Evolutionary conservation across 1,140 invertebrate species (phyloP).

Genomic region (Drosophila sp.): DNA sequence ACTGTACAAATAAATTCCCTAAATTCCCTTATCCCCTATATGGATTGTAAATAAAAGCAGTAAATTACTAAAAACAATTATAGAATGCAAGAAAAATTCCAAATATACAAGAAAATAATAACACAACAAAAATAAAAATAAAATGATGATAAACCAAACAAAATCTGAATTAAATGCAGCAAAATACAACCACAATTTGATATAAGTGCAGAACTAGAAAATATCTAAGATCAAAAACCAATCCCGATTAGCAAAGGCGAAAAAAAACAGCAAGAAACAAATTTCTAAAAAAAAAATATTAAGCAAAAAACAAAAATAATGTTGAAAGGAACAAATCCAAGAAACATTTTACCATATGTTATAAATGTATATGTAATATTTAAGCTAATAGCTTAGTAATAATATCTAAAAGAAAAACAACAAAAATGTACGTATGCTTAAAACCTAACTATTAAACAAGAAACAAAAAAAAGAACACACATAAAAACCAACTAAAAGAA

Average conservation of each 20-base stretch:
- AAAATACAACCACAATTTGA: conserved; percentile 49
- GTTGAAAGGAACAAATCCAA: conserved; percentile 43
- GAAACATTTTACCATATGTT: conserved; percentile 64
- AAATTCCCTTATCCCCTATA: conserved; percentile 12
- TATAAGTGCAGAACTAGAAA: conserved; percentile 57
- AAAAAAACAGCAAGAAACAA: conserved; percentile 17
- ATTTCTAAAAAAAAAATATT: conserved; percentile 42
- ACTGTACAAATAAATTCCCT: conserved; percentile 26
- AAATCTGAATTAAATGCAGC: conserved; percentile 53
- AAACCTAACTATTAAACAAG: conserved; percentile 76
- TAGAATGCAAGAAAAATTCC: conserved; percentile 61
- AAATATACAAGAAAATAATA: conserved; percentile 47
- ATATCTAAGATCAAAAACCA: conserved; percentile 14
- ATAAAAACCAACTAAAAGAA: conserved; percentile 65
- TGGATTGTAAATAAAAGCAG: conserved; percentile 40
- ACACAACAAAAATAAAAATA: neutral
- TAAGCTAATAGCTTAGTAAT: conserved; percentile 65
- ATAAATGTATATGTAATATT: conserved; percentile 76
- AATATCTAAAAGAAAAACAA: conserved; percentile 29
- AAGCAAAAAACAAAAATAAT: conserved; percentile 47
- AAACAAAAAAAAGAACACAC: conserved; percentile 40
- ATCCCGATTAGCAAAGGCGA: conserved; percentile 25
- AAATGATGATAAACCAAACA: conserved; percentile 39
- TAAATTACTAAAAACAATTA: conserved; percentile 44
- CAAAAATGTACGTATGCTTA: conserved; percentile 70